Percentiles rank a stretch among this genome's conserved stretches.
Evolutionary conservation across 1,140 invertebrate genomes (phyloP).

Genomic region (Chelonus insularis): DNA sequence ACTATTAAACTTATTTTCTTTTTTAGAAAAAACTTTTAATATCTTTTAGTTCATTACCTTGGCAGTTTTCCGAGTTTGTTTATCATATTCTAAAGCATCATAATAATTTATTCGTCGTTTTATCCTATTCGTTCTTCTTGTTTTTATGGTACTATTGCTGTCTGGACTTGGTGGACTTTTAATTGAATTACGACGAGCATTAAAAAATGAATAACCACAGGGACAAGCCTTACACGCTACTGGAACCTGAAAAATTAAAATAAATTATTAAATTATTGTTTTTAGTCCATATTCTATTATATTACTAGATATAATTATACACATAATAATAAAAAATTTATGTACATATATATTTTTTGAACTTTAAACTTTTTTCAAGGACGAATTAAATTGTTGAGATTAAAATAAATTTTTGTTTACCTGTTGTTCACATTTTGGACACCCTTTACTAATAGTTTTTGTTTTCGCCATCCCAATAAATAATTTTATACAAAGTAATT

Average conservation of each 20-base stretch:
- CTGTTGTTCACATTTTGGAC: slow-evolving; percentile 67
- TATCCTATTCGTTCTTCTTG: slow-evolving; percentile 72
- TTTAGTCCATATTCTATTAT: background rate
- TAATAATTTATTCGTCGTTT: slow-evolving; percentile 82
- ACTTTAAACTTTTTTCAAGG: background rate
- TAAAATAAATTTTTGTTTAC: slow-evolving; percentile 54
- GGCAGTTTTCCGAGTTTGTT: slow-evolving; percentile 65
- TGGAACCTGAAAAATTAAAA: slow-evolving; percentile 64
- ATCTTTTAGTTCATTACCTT: slow-evolving; percentile 39
- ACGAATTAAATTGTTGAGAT: background rate
- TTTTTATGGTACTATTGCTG: slow-evolving; percentile 51
- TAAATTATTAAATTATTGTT: slow-evolving; percentile 17
- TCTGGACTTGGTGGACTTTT: slow-evolving; percentile 59
- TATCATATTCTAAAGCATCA: slow-evolving; percentile 77
- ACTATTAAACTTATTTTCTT: too few species aligned
- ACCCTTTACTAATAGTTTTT: slow-evolving; percentile 66
- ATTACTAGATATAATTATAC: too few species aligned
- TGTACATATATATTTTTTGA: background rate
- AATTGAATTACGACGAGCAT: slow-evolving; percentile 66
- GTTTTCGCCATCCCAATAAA: slow-evolving; percentile 54
- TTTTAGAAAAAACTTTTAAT: background rate
- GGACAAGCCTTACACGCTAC: slow-evolving; percentile 80
- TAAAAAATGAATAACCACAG: slow-evolving; percentile 78
- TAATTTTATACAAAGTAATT: background rate
- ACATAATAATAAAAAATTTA: slow-evolving; percentile 15